A percentile compares a stretch with the other conserved stretches of the same genome.
Evolutionary conservation across 2,113 vertebrate species (phyloP).

Genomic region (Bubo blakistoni): DNA sequence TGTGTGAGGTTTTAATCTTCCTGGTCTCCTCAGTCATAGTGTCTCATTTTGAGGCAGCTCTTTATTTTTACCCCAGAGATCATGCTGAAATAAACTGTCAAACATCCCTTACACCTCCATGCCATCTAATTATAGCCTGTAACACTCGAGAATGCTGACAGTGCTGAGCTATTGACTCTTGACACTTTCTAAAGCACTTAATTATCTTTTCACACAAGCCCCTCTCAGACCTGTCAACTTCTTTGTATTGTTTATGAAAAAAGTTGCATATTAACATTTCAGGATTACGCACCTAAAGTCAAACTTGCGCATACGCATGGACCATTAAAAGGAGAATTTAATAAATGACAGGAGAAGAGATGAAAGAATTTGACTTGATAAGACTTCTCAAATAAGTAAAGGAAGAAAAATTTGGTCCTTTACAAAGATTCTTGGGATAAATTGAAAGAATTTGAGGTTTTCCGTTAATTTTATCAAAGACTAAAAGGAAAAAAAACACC

Average conservation of each 20-base stretch:
- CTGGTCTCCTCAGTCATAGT: constrained; percentile 33
- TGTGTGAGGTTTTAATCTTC: constrained; percentile 29
- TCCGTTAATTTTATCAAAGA: background rate
- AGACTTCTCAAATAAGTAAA: background rate
- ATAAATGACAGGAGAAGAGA: background rate
- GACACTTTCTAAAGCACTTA: constrained; percentile 85
- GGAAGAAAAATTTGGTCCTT: background rate
- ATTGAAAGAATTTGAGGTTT: background rate
- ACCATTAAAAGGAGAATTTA: constrained; percentile 2
- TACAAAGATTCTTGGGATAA: background rate
- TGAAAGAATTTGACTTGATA: background rate
- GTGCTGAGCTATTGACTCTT: constrained; percentile 86
- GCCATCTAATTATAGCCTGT: constrained; percentile 87
- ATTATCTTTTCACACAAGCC: constrained; percentile 86
- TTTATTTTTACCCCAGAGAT: constrained; percentile 74
- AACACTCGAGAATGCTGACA: constrained; percentile 79
- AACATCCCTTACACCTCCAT: constrained; percentile 80
- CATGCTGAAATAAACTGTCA: constrained; percentile 82
- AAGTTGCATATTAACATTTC: constrained; percentile 75
- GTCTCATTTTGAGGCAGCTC: constrained; percentile 60
- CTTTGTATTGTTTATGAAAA: constrained; percentile 80
- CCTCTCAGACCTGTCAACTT: constrained; percentile 82
- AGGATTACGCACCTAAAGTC: constrained; percentile 56
- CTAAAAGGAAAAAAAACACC: background rate
- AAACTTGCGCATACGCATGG: constrained; percentile 32